phyloP scores from a whole-genome alignment of 2,888 invertebrate genomes.

The Polydrusus tereticollis region DNA sequence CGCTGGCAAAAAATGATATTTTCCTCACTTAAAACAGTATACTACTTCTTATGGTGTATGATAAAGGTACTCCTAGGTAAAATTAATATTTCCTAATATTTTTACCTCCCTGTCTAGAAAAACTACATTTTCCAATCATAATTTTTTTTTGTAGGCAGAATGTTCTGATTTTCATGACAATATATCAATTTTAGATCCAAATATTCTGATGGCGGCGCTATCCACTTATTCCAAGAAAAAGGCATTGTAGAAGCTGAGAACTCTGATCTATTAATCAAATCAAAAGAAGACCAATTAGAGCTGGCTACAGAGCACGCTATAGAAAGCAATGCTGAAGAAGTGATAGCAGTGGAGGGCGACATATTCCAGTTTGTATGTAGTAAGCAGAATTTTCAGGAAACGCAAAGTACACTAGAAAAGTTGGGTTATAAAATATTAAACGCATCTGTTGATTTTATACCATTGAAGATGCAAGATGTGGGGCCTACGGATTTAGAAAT shows the following conservation, averaged over 20 bases:
- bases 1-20: too few relatives aligned
- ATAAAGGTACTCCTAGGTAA: too few relatives aligned
- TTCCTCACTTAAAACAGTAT: too few relatives aligned
- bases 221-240: conserved; percentile 72
- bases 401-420: conserved; percentile 68
- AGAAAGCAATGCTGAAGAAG: conserved; percentile 77
- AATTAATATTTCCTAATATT: too few relatives aligned
- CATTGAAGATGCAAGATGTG: conserved; percentile 67
- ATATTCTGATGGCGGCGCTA: conserved; percentile 66
- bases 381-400: conserved; percentile 66
- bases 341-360: conserved; percentile 68
- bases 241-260: conserved; percentile 71
- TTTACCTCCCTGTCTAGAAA: too few relatives aligned
- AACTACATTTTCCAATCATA: too few relatives aligned
- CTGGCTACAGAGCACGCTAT: conserved; percentile 77
- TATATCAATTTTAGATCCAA: conserved; percentile 63
- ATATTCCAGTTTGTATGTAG: conserved; percentile 73
- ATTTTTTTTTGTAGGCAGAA: too few relatives aligned
- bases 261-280: conserved; percentile 45
- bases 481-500: conserved; percentile 67
- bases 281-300: conserved; percentile 68
- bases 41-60: too few relatives aligned
- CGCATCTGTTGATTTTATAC: conserved; percentile 68
- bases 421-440: conserved; percentile 68
- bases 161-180: background rate